Conservation (phyloP, 2,888 invertebrate genomes). For the Mimas tiliae region DNA sequence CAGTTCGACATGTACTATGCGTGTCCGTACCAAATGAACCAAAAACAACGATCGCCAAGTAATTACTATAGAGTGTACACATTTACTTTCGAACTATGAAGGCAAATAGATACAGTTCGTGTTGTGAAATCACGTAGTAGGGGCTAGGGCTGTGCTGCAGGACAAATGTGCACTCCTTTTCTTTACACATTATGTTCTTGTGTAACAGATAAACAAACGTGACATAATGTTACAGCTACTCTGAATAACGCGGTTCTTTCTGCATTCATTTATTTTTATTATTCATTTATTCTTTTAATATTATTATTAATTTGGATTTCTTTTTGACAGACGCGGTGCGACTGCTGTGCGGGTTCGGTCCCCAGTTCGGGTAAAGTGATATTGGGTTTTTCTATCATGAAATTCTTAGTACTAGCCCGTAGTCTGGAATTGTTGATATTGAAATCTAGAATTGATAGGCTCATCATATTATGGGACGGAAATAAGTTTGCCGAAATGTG, state of each 20-base stretch:
- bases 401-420: no score
- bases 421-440: no score
- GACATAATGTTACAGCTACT: background rate
- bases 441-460: no score
- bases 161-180: background rate
- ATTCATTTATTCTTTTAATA: background rate
- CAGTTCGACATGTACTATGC: background rate
- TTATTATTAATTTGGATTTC: no score
- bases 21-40: constrained; percentile 10
- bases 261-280: background rate
- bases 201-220: background rate
- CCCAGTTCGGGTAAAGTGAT: no score
- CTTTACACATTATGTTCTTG: constrained; percentile 5
- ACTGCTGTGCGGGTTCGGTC: no score
- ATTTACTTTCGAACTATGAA: constrained; percentile 48
- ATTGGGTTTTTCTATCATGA: no score
- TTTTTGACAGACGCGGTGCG: no score
- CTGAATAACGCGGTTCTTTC: background rate
- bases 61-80: constrained; percentile 45
- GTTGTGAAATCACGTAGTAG: constrained; percentile 49
- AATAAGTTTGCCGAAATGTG: no score
- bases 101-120: constrained; percentile 45
- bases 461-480: no score
- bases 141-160: constrained; percentile 46
- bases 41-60: constrained; percentile 39